A percentile compares a stretch with the other conserved stretches of the same genome.
phyloP scores from a whole-genome alignment of 2,888 invertebrate genomes.

The Hipparchia semele region DNA sequence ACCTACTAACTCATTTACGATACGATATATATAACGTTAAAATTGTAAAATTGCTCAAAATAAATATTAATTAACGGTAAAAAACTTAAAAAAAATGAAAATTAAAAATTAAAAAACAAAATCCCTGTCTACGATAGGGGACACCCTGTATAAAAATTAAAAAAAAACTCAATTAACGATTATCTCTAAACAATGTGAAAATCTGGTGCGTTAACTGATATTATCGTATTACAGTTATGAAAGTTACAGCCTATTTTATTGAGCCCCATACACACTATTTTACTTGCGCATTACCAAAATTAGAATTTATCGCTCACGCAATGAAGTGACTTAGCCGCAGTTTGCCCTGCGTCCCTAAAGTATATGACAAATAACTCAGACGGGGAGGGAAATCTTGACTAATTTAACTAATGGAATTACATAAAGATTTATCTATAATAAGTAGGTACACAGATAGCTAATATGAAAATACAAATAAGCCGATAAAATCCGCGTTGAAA shows the following conservation, averaged over 20 bases:
- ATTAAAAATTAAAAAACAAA: too few relatives aligned
- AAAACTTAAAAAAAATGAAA: too few relatives aligned
- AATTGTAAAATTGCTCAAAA: too few relatives aligned
- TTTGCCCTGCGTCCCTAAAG: slow-evolving; percentile 69
- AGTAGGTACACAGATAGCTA: too few relatives aligned
- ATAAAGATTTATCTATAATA: slow-evolving; percentile 38
- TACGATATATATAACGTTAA: too few relatives aligned
- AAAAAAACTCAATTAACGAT: neutral
- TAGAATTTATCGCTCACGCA: slow-evolving; percentile 66
- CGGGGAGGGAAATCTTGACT: slow-evolving; percentile 76
- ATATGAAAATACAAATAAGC: neutral
- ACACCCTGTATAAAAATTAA: too few relatives aligned
- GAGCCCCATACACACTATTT: slow-evolving; percentile 39
- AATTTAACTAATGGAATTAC: slow-evolving; percentile 79
- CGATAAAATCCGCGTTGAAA: too few relatives aligned
- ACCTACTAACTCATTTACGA: too few relatives aligned
- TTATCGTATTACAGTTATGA: slow-evolving; percentile 37
- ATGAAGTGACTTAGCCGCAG: slow-evolving; percentile 78
- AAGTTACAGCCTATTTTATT: slow-evolving; percentile 42
- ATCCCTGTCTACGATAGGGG: too few relatives aligned
- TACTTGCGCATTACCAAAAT: slow-evolving; percentile 63
- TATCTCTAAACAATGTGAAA: slow-evolving; percentile 33
- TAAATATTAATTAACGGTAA: too few relatives aligned
- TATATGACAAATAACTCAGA: slow-evolving; percentile 76
- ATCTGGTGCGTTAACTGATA: slow-evolving; percentile 22